Conservation (phyloP, 2,888 invertebrate genomes). For the Hirtodrosophila trivittata region DNA sequence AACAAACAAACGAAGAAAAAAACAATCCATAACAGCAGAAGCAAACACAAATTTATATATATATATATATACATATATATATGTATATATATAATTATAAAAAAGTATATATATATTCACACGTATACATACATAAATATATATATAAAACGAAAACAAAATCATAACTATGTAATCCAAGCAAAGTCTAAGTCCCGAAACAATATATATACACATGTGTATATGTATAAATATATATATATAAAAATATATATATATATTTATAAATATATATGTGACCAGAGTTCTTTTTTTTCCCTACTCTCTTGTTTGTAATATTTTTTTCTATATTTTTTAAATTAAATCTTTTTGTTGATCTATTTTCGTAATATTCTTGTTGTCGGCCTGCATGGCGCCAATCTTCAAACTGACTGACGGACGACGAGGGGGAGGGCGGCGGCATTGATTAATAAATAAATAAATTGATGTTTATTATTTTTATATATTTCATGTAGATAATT, state of each 20-base stretch:
- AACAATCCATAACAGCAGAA: conserved; percentile 32
- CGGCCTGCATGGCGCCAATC: conserved; percentile 15
- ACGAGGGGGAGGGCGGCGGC: conserved; percentile 17
- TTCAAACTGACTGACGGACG: conserved; percentile 22
- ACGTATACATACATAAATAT: background rate
- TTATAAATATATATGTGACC: conserved; percentile 20
- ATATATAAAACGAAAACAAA: background rate
- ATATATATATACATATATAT: conserved; percentile 26
- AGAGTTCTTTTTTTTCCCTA: conserved; percentile 25
- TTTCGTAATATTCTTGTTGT: conserved; percentile 42
- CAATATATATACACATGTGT: conserved; percentile 14
- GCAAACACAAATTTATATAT: conserved; percentile 38
- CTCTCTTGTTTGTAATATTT: conserved; percentile 32
- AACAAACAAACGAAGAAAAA: conserved; percentile 9
- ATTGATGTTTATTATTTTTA: conserved; percentile 5
- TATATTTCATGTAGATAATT: conserved; percentile 28
- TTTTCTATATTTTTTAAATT: conserved; percentile 34
- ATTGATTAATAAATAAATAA: conserved; percentile 20
- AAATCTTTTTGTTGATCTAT: conserved; percentile 44
- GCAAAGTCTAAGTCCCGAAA: conserved; percentile 42
- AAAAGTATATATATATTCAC: conserved; percentile 11
- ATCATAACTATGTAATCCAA: conserved; percentile 27
- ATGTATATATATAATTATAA: conserved; percentile 21
- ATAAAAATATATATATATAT: conserved; percentile 8
- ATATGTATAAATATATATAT: conserved; percentile 11